Conservation (phyloP, 2,113 vertebrate genomes). For the Vicugna pacos region DNA sequence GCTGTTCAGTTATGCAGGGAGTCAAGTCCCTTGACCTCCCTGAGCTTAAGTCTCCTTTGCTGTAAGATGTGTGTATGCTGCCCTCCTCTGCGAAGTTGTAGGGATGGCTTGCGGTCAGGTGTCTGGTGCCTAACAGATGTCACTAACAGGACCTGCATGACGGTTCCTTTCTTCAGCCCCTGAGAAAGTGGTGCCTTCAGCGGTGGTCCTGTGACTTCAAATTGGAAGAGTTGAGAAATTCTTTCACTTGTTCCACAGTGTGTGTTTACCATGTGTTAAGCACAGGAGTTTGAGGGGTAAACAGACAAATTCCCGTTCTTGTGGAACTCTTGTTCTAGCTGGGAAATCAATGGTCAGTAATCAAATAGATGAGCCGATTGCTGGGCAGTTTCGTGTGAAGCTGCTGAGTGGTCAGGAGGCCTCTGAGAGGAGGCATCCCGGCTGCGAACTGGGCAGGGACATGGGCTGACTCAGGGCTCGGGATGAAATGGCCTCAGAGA, state of each 20-base stretch:
- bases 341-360: neutral
- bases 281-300: neutral
- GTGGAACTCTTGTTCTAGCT: neutral
- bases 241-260: neutral
- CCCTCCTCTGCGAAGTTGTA: neutral
- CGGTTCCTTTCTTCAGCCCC: rapidly evolving
- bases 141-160: rapidly evolving
- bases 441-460: neutral
- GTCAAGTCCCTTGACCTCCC: neutral
- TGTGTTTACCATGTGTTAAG: neutral
- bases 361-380: neutral
- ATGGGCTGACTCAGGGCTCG: neutral
- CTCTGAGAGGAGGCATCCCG: neutral
- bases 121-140: no score
- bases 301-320: neutral
- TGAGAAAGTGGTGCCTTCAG: neutral
- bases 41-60: neutral
- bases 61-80: neutral
- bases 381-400: neutral
- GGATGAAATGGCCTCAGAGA: no score
- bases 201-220: neutral
- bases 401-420: no score
- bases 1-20: neutral
- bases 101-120: neutral
- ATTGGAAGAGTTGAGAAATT: neutral